Base-by-base conservation (phyloP, 2,888 invertebrate genomes). In the Polia nebulosa region DNA sequence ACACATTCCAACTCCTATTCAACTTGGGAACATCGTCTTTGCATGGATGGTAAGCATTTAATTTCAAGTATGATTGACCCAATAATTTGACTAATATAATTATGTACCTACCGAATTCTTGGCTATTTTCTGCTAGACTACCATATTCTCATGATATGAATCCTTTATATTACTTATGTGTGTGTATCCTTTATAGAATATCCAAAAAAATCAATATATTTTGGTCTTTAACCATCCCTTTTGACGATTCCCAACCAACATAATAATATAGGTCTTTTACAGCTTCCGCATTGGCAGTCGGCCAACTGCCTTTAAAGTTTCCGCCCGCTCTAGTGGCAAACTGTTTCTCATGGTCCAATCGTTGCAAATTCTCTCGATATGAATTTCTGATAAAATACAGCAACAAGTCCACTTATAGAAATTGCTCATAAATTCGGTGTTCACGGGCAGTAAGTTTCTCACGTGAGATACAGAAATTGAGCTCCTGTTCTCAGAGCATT, bases 401-500 rank as follows among this genome's bases (percentile, higher is more conserved):
- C 55, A 41, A 49, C 63, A 49, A 64, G 47, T 44, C 47, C 34
- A 49, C 69, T 80, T 76, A 81, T 7, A 70, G 77, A 81, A 70
- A 70, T 81, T 59, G 78, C 52, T 51, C 57, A 57, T 77, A 64
- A 71, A 81, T 77, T 77, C 17, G 56, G 64, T 72, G 63, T 78
- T 77, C 78, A 81, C 82, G 73, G 82, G n/a, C 39, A 25, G 60
- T 81, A 49, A 71, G 78, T 77, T 76, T 81, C 76, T 63, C 76
- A 81, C 45, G 49, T 64, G 53, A 56, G 44, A 57, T 76, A 71
- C 64, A 64, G 73, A 81, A 61, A 61, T 72, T 78, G 60, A 76
- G 76, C 78, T 71, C 81, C 81, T 76, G 78, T 78, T 81, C 82
- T 81, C 72, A 64, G 53, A 77, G 81, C 41, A 64, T 59, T 58